A percentile compares a stretch with the other conserved stretches of the same genome.
Evolutionary conservation across 2,113 vertebrate genomes (phyloP).

Genomic region (Aldabrachelys gigantea): DNA sequence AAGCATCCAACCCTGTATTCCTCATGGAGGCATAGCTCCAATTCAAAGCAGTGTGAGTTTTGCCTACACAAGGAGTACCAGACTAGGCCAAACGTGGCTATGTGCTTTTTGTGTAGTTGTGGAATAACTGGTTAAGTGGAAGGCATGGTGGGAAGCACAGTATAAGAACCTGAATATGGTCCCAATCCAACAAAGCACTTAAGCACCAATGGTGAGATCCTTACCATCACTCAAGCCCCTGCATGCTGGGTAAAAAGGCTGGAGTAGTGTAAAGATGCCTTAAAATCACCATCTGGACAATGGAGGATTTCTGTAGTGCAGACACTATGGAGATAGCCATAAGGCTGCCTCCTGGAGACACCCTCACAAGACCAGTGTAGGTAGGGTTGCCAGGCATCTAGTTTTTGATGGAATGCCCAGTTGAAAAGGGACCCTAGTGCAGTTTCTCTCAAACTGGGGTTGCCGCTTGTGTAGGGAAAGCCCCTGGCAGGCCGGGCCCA

Average conservation of each 20-base stretch:
- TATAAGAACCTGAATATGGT: background rate
- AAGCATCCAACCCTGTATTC: background rate
- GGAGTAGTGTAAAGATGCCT: background rate
- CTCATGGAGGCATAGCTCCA: background rate
- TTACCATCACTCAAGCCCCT: background rate
- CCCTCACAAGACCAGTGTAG: background rate
- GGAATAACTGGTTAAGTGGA: background rate
- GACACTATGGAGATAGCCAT: background rate
- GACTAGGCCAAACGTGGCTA: fast-evolving
- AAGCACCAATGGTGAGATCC: background rate
- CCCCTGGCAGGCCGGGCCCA: no score
- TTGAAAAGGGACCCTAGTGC: no score
- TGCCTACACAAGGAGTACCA: fast-evolving
- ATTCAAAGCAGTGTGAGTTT: background rate
- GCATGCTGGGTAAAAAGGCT: background rate
- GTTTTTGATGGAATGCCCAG: no score
- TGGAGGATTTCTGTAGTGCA: background rate
- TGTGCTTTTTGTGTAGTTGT: background rate
- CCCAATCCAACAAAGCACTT: background rate
- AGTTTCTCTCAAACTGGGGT: no score
- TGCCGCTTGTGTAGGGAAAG: no score
- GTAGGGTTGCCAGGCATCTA: no score
- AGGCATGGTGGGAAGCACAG: background rate
- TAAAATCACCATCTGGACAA: background rate
- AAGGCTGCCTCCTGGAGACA: background rate